Percentiles rank a stretch among this genome's conserved stretches.
These are phyloP conservation scores for Sphinx pinastri DNA, from an alignment of 2,888 invertebrate species.

Conservation along the genomic window DNA sequence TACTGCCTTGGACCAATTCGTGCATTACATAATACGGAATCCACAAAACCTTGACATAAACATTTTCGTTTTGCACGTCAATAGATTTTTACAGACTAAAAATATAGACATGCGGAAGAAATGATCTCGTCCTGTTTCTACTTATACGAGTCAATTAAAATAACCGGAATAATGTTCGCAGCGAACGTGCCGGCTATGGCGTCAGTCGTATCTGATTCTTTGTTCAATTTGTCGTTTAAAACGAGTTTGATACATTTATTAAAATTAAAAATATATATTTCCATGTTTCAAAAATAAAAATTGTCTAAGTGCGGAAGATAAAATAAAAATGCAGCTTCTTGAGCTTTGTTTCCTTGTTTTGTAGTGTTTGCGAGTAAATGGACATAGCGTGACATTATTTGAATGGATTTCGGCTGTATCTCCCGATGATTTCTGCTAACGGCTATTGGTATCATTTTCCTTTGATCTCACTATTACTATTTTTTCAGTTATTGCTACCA, in stretches of 20 bases:
- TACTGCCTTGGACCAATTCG: constrained; percentile 43
- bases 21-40: constrained; percentile 40
- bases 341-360: constrained; percentile 7
- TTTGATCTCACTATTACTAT: background rate
- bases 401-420: constrained; percentile 3
- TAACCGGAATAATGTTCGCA: constrained; percentile 31
- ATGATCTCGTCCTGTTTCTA: constrained; percentile 26
- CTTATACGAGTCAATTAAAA: constrained; percentile 29
- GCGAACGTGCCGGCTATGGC: constrained; percentile 18
- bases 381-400: background rate
- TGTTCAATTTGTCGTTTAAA: constrained; percentile 24
- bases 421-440: background rate
- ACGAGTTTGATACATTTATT: constrained; percentile 22
- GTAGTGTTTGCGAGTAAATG: constrained; percentile 4
- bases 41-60: constrained; percentile 33
- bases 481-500: background rate
- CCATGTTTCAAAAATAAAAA: constrained; percentile 22
- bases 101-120: constrained; percentile 30
- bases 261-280: constrained; percentile 19
- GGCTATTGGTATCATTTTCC: background rate
- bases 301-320: constrained; percentile 18
- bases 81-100: constrained; percentile 17
- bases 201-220: constrained; percentile 28
- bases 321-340: background rate
- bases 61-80: constrained; percentile 11